Evolutionary conservation across 2,888 invertebrate genomes (phyloP).

Genomic region (Mycogona germanica): DNA sequence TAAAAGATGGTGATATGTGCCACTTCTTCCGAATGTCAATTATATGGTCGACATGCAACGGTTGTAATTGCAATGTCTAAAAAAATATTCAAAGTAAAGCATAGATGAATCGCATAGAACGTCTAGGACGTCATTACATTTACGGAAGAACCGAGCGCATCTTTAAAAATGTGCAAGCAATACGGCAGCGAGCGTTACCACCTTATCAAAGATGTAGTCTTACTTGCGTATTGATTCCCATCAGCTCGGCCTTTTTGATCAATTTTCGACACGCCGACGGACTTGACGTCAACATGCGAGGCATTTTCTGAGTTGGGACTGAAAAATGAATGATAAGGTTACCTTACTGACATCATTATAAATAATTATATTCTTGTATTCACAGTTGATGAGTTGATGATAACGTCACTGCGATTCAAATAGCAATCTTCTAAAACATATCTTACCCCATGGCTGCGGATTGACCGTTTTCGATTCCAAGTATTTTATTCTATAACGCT

Average conservation of each 20-base stretch:
- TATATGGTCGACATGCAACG: constrained; percentile 65
- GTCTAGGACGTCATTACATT: background rate
- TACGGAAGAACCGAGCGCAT: no score
- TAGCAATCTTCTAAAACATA: no score
- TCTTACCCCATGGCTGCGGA: constrained; percentile 64
- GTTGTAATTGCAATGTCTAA: constrained; percentile 62
- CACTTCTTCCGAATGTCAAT: constrained; percentile 83
- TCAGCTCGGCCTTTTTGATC: constrained; percentile 70
- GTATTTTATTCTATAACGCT: constrained; percentile 72
- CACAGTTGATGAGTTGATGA: no score
- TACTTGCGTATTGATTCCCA: constrained; percentile 66
- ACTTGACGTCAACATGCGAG: constrained; percentile 74
- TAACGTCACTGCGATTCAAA: no score
- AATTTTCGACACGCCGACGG: constrained; percentile 58
- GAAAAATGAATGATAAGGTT: constrained; percentile 25
- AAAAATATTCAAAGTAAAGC: constrained; percentile 16
- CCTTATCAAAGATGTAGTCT: background rate
- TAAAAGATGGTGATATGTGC: constrained; percentile 89
- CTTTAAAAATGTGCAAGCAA: no score
- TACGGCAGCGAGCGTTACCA: background rate
- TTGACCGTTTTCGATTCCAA: constrained; percentile 29
- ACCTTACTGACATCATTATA: no score
- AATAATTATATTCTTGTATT: no score
- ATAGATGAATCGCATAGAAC: background rate
- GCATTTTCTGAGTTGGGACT: constrained; percentile 94